phyloP scores from a whole-genome alignment of 2,113 vertebrate genomes.

The Oncorhynchus masou region DNA sequence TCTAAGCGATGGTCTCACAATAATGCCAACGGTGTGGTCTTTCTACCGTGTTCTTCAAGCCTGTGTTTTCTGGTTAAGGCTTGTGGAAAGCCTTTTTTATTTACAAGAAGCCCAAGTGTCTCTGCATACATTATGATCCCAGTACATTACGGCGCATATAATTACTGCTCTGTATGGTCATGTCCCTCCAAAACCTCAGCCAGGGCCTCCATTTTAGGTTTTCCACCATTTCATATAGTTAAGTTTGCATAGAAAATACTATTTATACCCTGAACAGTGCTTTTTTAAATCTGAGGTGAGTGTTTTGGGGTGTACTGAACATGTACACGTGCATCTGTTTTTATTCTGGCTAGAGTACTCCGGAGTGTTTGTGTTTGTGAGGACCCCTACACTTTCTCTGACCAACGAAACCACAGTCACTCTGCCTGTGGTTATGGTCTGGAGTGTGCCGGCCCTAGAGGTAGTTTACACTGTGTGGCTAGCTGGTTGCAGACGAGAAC shows the following conservation, averaged over 20 bases:
- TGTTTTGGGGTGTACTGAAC: slow-evolving; percentile 18
- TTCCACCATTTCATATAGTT: slow-evolving; percentile 53
- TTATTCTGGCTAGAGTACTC: slow-evolving; percentile 6
- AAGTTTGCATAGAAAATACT: slow-evolving; percentile 24
- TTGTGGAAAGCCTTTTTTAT: slow-evolving; percentile 49
- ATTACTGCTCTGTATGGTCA: slow-evolving; percentile 70
- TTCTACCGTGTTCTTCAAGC: slow-evolving; percentile 28
- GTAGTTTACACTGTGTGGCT: slow-evolving; percentile 46
- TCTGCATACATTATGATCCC: slow-evolving; percentile 46
- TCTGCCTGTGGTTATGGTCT: slow-evolving; percentile 67
- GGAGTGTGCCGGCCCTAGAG: slow-evolving; percentile 46
- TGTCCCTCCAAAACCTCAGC: slow-evolving; percentile 70
- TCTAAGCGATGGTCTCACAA: slow-evolving; percentile 20
- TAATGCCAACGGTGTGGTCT: slow-evolving; percentile 34
- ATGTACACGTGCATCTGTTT: slow-evolving; percentile 28
- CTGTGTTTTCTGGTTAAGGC: slow-evolving; percentile 55
- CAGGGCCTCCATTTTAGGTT: slow-evolving; percentile 66
- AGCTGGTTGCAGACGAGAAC: neutral
- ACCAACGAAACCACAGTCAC: slow-evolving; percentile 67
- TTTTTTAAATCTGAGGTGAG: slow-evolving; percentile 21
- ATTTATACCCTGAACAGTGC: slow-evolving; percentile 20
- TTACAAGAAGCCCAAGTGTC: slow-evolving; percentile 46
- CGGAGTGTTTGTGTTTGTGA: slow-evolving; percentile 39
- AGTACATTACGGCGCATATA: slow-evolving; percentile 68
- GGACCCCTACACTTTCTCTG: slow-evolving; percentile 47